These are phyloP conservation scores for Rhopalosiphum nymphaeae DNA, from an alignment of 2,888 invertebrate species.

Conservation along the genomic window DNA sequence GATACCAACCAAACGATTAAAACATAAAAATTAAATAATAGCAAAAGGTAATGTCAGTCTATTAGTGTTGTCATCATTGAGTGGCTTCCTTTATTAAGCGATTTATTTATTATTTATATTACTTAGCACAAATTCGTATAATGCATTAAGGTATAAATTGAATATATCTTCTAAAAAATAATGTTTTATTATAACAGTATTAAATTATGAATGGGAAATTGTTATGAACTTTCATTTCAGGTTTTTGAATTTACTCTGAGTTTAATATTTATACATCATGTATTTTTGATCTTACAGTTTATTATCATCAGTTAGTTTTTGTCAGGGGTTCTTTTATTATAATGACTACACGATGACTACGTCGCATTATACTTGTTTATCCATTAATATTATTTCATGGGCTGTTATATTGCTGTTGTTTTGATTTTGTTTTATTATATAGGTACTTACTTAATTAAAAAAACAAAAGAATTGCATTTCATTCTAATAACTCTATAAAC, in stretches of 20 bases:
- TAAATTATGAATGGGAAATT: not conserved
- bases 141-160: not conserved
- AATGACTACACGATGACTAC: not conserved
- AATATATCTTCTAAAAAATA: not conserved
- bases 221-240: not conserved
- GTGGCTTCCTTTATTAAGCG: not conserved
- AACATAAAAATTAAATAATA: not conserved
- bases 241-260: not conserved
- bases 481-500: not conserved
- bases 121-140: not conserved
- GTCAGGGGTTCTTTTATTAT: conserved; percentile 9
- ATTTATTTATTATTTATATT: not conserved
- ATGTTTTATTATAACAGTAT: not conserved
- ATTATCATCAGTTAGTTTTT: conserved; percentile 1
- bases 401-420: not conserved
- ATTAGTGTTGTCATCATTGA: not conserved
- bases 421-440: not conserved
- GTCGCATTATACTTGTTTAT: not conserved
- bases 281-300: not conserved
- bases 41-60: not conserved
- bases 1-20: not conserved
- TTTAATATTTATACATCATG: not conserved
- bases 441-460: not conserved
- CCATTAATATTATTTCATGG: not conserved
- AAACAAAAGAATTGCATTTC: not conserved